phyloP scores from a whole-genome alignment of 2,113 vertebrate genomes.

The Phylloscopus trochilus region DNA sequence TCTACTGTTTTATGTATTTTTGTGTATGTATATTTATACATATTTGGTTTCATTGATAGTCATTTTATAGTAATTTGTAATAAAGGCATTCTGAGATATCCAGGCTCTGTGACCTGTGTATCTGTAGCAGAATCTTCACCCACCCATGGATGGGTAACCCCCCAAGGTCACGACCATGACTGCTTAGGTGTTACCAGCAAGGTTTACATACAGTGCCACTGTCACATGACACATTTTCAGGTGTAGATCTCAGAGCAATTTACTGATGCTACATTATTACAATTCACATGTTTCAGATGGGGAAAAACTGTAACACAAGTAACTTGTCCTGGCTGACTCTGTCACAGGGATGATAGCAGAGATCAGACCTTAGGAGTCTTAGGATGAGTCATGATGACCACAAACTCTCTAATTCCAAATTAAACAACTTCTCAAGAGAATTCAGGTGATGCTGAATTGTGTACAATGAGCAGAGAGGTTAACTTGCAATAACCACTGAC shows the following conservation, averaged over 20 bases:
- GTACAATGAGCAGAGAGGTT: background rate
- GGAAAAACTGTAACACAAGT: rapidly evolving
- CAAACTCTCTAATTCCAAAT: background rate
- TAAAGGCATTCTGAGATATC: background rate
- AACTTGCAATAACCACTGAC: background rate
- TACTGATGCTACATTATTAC: background rate
- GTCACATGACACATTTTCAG: background rate
- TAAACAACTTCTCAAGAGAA: background rate
- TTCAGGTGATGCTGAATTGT: background rate
- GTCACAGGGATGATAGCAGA: background rate
- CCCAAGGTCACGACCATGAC: too few species aligned
- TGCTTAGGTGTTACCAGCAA: background rate
- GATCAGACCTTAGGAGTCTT: background rate
- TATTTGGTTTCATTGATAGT: background rate
- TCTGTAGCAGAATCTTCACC: background rate
- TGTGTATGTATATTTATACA: rapidly evolving
- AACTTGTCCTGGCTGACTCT: background rate
- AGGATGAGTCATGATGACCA: background rate
- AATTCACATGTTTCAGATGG: background rate
- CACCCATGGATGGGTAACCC: rapidly evolving
- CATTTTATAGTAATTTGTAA: background rate
- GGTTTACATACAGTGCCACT: background rate
- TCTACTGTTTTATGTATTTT: background rate
- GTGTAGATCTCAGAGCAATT: background rate
- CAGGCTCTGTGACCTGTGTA: too few species aligned